Conservation (phyloP, 1,140 invertebrate genomes). For the Cryptotermes secundus region DNA sequence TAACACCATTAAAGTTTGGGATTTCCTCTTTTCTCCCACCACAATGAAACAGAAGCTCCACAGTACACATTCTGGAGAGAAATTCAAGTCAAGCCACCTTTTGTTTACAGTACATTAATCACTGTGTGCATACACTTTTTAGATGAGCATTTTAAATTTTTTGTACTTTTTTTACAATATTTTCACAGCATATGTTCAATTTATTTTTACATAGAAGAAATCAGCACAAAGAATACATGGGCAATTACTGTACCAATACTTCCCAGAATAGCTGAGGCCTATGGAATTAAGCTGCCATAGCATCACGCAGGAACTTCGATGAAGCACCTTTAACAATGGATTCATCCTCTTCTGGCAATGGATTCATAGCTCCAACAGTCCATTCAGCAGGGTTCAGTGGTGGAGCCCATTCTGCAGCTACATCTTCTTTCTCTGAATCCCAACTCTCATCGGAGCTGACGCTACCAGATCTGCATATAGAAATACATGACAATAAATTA, state of each 20-base stretch:
- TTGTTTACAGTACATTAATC: not conserved
- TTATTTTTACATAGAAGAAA: not conserved
- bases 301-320: constrained; percentile 14
- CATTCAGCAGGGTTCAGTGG: constrained; percentile 7
- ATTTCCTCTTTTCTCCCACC: not conserved
- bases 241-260: not conserved
- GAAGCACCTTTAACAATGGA: not conserved
- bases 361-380: not conserved
- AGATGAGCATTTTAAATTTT: not conserved
- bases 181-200: not conserved
- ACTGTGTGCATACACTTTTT: constrained; percentile 1
- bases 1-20: not conserved
- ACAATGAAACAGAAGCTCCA: not conserved
- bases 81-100: not conserved
- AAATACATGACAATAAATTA: not conserved
- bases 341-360: constrained; percentile 20
- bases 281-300: not conserved
- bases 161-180: constrained; percentile 4
- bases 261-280: not conserved
- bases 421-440: constrained; percentile 24
- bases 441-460: constrained; percentile 23
- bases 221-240: not conserved
- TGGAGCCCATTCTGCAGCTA: not conserved
- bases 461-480: constrained; percentile 14
- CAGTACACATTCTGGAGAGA: not conserved